These are phyloP conservation scores for Hemaris fuciformis DNA, from an alignment of 2,888 invertebrate genomes.

Conservation along the genomic window DNA sequence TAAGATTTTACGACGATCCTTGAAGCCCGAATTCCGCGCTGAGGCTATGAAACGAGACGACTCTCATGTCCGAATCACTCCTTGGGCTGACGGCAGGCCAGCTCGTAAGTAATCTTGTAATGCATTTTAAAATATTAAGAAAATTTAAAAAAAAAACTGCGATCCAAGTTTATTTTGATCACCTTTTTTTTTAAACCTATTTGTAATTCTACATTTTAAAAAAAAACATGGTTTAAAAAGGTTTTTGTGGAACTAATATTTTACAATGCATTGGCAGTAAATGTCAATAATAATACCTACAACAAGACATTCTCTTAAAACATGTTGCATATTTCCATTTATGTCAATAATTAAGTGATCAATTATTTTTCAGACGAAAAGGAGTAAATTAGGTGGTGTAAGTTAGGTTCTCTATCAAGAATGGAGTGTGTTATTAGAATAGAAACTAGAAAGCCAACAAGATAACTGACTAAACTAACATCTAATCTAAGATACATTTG, in stretches of 20 bases:
- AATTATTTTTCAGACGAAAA: constrained; percentile 69
- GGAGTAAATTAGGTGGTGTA: constrained; percentile 53
- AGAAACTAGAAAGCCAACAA: background rate
- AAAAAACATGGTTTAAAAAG: background rate
- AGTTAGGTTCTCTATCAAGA: constrained; percentile 46
- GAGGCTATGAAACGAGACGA: constrained; percentile 90
- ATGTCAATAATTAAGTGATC: constrained; percentile 11
- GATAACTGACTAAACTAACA: background rate
- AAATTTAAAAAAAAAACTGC: background rate
- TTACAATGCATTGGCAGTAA: no score
- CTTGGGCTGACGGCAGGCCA: constrained; percentile 95
- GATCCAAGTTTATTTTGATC: background rate
- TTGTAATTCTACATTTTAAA: background rate
- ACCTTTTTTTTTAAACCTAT: background rate
- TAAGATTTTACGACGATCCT: constrained; percentile 87
- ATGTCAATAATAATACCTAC: no score
- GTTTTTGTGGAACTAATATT: no score
- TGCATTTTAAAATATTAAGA: background rate
- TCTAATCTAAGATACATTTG: background rate
- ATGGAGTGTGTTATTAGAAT: constrained; percentile 11
- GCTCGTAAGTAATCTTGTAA: constrained; percentile 84
- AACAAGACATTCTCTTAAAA: no score
- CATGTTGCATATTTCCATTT: background rate
- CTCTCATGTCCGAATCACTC: constrained; percentile 89
- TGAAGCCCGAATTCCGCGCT: constrained; percentile 87